These are phyloP conservation scores for Staurois parvus DNA, from an alignment of 2,797 vertebrate genomes.

Conservation along the genomic window DNA sequence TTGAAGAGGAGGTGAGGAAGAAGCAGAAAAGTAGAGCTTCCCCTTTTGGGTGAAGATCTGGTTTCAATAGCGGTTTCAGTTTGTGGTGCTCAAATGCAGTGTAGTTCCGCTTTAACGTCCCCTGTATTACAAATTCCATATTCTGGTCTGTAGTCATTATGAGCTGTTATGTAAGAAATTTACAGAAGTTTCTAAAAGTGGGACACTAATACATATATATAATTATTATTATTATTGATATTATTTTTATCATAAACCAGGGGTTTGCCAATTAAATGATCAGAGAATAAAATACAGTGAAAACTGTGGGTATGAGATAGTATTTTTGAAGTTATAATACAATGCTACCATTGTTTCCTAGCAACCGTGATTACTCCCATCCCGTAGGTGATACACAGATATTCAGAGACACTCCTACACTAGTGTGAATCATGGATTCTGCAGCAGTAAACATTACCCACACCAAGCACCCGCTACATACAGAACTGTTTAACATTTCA, in stretches of 20 bases:
- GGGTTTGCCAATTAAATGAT: slow-evolving; percentile 30
- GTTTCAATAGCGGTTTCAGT: too few species aligned
- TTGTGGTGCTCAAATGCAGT: too few species aligned
- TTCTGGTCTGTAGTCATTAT: not conserved
- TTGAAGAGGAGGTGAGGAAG: too few species aligned
- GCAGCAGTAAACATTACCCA: slow-evolving; percentile 49
- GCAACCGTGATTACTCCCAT: slow-evolving; percentile 54
- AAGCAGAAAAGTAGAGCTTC: too few species aligned
- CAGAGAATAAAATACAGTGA: slow-evolving; percentile 3
- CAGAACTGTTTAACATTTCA: slow-evolving; percentile 24
- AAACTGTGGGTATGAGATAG: slow-evolving; percentile 26
- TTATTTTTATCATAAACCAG: not conserved
- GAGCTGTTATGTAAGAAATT: not conserved
- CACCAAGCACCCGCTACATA: slow-evolving; percentile 20
- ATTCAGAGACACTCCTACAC: slow-evolving; percentile 56
- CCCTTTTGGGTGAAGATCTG: too few species aligned
- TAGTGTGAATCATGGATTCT: slow-evolving; percentile 54
- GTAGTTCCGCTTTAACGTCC: too few species aligned
- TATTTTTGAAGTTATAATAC: slow-evolving; percentile 49
- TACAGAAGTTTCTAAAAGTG: not conserved
- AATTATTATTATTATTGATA: too few species aligned
- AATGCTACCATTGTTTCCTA: slow-evolving; percentile 57
- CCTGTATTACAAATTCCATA: too few species aligned
- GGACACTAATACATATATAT: not conserved
- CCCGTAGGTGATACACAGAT: slow-evolving; percentile 55